Base-by-base conservation (phyloP, 2,797 vertebrate genomes). In the Gobio occitaniae region DNA sequence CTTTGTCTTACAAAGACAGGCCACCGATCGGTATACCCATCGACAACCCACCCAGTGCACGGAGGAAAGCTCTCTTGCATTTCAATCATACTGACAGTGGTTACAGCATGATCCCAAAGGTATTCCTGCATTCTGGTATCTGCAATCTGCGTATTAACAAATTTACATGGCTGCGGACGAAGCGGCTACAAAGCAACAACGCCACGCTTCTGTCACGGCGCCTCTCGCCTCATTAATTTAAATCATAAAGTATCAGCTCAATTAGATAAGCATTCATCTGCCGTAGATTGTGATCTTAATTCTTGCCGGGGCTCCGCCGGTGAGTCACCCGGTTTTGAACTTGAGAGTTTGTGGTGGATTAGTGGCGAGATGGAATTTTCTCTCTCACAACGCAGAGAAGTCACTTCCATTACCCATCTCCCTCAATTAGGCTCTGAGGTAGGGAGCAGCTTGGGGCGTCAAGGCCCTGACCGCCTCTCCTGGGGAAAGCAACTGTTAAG, bases 141-240 rank as follows among this genome's bases (percentile, higher is more conserved):
- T 10, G 61, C 75, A 81, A 79, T 84, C 82, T 88, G 56, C 71
- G 75, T 82, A 89, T 89, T 90, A 87, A 87, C 86, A 87, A 78
- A 80, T 87, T 87, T 9, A 87, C 48, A 38, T 66, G 25, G 36
- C 47, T 84, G 82, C 25, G 68, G 83, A 85, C 32, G 61, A 83
- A 74, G 80, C 7, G 38, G 81, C 87, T 84, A 82, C 74, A 82
- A 87, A 86, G 82, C 80, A 76, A 68, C 76, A 72, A 78, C 19
- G n/a, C 87, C 66, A 78, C 32, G 71, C 68, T 84, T 84, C 80
- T 87, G 87, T 89, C 84, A 84, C 66, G 81, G 86, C 47, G 65
- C 69, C 41, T 56, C 63, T 86, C 72, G 81, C 83, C 84, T 91
- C 78, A 82, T 90, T 91, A 89, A 90, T 89, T 89, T 89, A 84